Evolutionary conservation across 1,140 invertebrate species (phyloP), one percentile per base, ranked within the genome.

Genomic region (Camponotus vicinus): DNA sequence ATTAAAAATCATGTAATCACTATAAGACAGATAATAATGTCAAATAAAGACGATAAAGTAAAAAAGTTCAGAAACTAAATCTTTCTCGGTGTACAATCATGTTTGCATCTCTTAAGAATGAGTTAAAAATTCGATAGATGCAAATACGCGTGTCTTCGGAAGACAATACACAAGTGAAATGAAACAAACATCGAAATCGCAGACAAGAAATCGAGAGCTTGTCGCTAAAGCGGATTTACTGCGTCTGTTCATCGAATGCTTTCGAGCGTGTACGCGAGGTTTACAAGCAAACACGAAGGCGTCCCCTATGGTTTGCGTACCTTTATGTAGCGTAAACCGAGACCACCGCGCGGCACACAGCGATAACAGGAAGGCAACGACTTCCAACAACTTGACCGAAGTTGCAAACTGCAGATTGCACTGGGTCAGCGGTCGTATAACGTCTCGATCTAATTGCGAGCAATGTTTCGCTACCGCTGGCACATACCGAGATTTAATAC

Each of bases 361-460:
- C 69, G 55, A 57, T 55, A 49, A 42, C 69, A 88, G 55, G 70
- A 57, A 86, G 45, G 61, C 18, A 32, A 45, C 37, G 64, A 61
- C 86, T 59, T 66, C 66, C 55, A 87, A 91, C 90, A 87, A 91
- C 90, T 91, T 88, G 87, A 49, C 59, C 85, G 9, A 89, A 91
- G 87, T 91, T 90, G 89, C 90, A 83, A 91, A 90, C 82, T 90
- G 83, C 87, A 88, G 87, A 91, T 89, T 89, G 89, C 87, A 85
- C 79, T 73, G 79, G 67, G 73, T 66, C 67, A 76, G 42, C 70
- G 63, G 37, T 32, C 66, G 34, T 21, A n/a, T 64, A 85, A 85
- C 64, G 73, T 86, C 61, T 80, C 82, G 57, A 88, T 90, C 86
- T 90, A 91, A 91, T 91, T 91, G 87, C 89, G 49, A 89, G 66